phyloP scores from a whole-genome alignment of 2,797 vertebrate genomes.

The Galagoides demidoff region DNA sequence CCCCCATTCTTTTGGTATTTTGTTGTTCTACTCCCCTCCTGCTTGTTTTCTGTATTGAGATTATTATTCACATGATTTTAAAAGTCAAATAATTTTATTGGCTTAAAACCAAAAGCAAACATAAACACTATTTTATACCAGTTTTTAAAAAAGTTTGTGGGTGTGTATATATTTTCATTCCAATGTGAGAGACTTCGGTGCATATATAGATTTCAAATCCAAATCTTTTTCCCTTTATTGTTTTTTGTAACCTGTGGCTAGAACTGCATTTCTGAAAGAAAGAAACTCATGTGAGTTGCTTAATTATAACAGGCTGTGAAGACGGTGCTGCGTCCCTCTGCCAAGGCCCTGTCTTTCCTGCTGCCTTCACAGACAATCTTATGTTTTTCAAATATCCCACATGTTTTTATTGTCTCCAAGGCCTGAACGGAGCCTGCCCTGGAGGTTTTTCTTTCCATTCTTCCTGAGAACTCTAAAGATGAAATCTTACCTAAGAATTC shows the following conservation, averaged over 20 bases:
- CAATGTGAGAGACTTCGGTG: too few species aligned
- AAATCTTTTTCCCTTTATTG: neutral
- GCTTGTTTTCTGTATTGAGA: neutral
- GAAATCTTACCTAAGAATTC: neutral
- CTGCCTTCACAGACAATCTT: neutral
- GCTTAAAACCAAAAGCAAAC: neutral
- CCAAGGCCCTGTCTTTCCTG: neutral
- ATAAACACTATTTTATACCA: neutral
- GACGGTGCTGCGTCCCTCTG: neutral
- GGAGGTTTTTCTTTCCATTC: neutral
- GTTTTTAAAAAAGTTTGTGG: neutral
- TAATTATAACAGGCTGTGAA: neutral
- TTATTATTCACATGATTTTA: neutral
- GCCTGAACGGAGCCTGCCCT: neutral
- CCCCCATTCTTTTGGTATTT: neutral
- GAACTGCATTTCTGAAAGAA: neutral
- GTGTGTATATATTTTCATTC: neutral
- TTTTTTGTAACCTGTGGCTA: neutral
- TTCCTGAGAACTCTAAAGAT: neutral
- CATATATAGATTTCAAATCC: neutral
- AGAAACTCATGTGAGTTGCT: fast-evolving
- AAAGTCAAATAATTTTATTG: neutral
- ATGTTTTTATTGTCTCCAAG: neutral
- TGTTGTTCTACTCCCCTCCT: neutral
- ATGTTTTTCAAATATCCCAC: neutral